Base-by-base conservation (phyloP, 2,113 vertebrate species). In the Brachyhypopomus gauderio region DNA sequence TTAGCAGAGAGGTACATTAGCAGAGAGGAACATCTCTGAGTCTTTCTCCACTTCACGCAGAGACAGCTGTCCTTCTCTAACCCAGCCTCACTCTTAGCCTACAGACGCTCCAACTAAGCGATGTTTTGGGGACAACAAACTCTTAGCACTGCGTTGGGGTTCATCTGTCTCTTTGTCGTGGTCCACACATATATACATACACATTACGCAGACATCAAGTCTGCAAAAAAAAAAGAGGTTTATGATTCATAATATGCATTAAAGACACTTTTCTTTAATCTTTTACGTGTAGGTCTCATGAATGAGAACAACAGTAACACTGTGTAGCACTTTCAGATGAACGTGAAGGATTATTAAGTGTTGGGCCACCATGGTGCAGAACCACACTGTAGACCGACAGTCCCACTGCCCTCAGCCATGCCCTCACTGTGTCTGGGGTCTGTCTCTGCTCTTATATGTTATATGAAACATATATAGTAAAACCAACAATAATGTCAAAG, bases 241-340 rank as follows among this genome's bases (percentile, higher is more conserved):
- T 41, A 38, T 27, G 48, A 82, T 52, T 70, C 16, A 0, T 11
- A 11, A 71, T 62, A 25, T 55, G 66, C 64, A 38, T 63, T 20
- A 48, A 27, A 11, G 41, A 20, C 41, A 2, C 8, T 14, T 85
- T 85, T 85, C 70, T 72, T 77, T 81, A 59, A 78, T 77, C 67
- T 86, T 58, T 72, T 75, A 86, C 81, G 90, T 86, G 88, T 86
- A 52, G 83, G 55, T 88, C 89, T 89, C 87, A 20, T 71, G 58
- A 79, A 67, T 76, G 34, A 79, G n/a, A 79, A 75, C 78, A 36
- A 20, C 38, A 62, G 30, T 7, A 16, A 25, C 48, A 79, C 69
- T 36, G 11, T 74, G 41, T 76, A 25, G 16, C 19, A 27, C 64
- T 75, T 38, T 67, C 76, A 58, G 78, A 60, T 5, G 55, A 34